phyloP scores from a whole-genome alignment of 92 coral and sea anemone species.

The Bergia sp. region DNA sequence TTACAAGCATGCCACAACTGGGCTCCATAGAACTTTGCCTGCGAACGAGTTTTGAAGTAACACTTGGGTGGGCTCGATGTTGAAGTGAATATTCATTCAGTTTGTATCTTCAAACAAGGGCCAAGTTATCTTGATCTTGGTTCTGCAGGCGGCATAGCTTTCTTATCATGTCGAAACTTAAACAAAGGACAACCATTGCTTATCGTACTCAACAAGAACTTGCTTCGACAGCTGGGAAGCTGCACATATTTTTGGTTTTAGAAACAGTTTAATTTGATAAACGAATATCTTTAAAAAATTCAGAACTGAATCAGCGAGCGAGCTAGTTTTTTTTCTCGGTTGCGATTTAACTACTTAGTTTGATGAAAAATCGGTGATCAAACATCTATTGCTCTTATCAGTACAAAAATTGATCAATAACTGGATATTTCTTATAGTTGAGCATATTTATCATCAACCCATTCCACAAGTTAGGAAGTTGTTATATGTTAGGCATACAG shows the following conservation, averaged over 20 bases:
- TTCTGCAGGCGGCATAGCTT: not conserved
- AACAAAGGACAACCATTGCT: not conserved
- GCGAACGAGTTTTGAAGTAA: conserved; percentile 62
- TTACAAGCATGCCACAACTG: conserved; percentile 65
- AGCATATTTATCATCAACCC: not conserved
- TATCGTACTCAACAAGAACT: not conserved
- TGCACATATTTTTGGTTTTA: not conserved
- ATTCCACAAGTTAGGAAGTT: not conserved
- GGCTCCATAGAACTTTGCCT: conserved; percentile 93
- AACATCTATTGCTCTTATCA: not conserved
- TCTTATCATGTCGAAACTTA: not conserved
- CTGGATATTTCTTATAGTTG: too few species aligned
- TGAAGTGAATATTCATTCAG: conserved; percentile 25
- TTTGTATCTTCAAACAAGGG: not conserved
- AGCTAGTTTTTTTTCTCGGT: not conserved
- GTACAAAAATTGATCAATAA: not conserved
- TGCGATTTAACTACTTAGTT: not conserved
- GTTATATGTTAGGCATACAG: not conserved
- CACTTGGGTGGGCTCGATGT: conserved; percentile 28
- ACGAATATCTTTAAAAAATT: too few species aligned
- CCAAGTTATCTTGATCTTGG: not conserved
- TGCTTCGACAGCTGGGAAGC: not conserved
- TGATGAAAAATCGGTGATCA: not conserved
- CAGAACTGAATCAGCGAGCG: not conserved
- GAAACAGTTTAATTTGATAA: not conserved